Conservation (phyloP, 2,888 invertebrate genomes). For the Trichopria drosophilae region DNA sequence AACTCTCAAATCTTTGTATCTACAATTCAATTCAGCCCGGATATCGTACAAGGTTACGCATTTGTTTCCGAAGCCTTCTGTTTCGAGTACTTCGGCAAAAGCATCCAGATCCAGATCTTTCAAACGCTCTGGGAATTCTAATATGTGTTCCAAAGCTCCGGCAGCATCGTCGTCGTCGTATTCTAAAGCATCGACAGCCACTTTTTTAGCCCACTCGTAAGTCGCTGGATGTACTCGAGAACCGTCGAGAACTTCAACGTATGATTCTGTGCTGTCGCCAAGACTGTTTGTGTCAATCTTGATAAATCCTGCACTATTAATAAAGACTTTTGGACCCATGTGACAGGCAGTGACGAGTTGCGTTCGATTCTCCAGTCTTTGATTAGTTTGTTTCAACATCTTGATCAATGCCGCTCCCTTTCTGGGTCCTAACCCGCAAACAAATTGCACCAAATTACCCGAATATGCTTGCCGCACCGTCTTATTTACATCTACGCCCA, state of each 20-base stretch:
- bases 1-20: constrained; percentile 87
- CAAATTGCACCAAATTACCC: constrained; percentile 89
- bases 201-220: constrained; percentile 99
- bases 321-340: constrained; percentile 98
- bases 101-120: constrained; percentile 97
- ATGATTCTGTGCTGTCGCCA: constrained; percentile 91
- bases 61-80: constrained; percentile 85
- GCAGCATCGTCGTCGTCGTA: constrained; percentile 97
- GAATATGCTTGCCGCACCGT: constrained; percentile 88
- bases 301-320: constrained; percentile 98
- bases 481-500: constrained; percentile 95
- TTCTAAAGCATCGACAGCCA: constrained; percentile 99
- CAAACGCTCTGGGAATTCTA: constrained; percentile 90
- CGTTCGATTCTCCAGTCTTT: constrained; percentile 89
- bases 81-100: constrained; percentile 94
- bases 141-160: constrained; percentile 94
- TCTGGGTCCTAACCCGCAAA: constrained; percentile 94
- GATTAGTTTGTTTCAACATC: constrained; percentile 87
- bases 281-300: constrained; percentile 96
- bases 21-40: constrained; percentile 88
- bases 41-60: constrained; percentile 97
- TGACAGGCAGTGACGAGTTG: constrained; percentile 91
- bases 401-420: constrained; percentile 88
- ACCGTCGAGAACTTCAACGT: constrained; percentile 94
- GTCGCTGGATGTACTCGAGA: constrained; percentile 99